Base-by-base conservation (phyloP, 2,888 invertebrate genomes). In the Pyrocoelia pectoralis region DNA sequence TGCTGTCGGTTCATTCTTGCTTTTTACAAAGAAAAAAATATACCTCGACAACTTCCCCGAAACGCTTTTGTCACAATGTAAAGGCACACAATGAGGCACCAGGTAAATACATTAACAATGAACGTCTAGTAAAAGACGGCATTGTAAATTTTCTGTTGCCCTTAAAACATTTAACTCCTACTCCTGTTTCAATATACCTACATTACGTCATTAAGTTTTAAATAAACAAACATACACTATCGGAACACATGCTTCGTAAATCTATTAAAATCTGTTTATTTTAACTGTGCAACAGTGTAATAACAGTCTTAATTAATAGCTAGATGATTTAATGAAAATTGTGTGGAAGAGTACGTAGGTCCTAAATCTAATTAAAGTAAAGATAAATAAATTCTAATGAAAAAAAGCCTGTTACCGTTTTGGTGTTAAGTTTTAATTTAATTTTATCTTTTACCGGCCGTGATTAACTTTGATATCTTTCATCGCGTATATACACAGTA, bases 401-500 rank as follows among this genome's bases (percentile, higher is more conserved):
- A 33, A 33, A 33, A n/a, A 8, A 33, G 33, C 33, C n/a, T n/a
- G 8, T 3, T 33, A 33, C 2, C 24, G 6, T 24, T 24, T 24
- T 24, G 33, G n/a, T n/a, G 33, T 8, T 33, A n/a, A 6, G 13
- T 12, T 12, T 13, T 43, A 13, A 43, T 43, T 43, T 43, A 43
- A 15, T 43, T 43, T 15, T 43, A 15, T 43, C 43, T 43, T 3
- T 15, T 8, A 15, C 10, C 17, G 17, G 6, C 17, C 10, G 1
- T 18, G 46, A 46, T 46, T 46, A 46, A 46, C 15, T 46, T 46
- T 43, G 3, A 5, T 43, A 43, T 43, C 17, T 18, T 18, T 43
- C 8, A 43, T 15, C 14, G 33, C 33, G 33, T 17, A 10, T 46
- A 18, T 15, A 46, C 46, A 15, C 46, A 17, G 15, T 46, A 46